phyloP scores from a whole-genome alignment of 2,113 vertebrate species.

The Gadus macrocephalus region DNA sequence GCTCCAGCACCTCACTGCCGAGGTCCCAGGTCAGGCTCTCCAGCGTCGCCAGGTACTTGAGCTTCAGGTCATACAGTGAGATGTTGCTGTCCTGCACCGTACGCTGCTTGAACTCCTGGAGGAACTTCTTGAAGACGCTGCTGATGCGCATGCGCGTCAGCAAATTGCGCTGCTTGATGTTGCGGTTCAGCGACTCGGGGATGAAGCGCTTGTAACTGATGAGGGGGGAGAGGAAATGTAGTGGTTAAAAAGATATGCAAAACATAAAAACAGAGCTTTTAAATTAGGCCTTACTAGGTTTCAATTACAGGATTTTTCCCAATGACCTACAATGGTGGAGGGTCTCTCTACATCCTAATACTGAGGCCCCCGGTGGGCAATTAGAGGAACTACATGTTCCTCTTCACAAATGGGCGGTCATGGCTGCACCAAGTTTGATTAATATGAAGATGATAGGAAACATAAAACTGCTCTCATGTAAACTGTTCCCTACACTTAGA shows the following conservation, averaged over 20 bases:
- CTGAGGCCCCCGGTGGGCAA: too few species aligned
- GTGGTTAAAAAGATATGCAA: too few species aligned
- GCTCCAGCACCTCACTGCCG: slow-evolving; percentile 83
- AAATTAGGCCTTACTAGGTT: neutral
- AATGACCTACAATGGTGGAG: too few species aligned
- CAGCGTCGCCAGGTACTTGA: slow-evolving; percentile 94
- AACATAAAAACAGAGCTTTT: neutral
- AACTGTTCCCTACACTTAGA: too few species aligned
- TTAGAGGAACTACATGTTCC: too few species aligned
- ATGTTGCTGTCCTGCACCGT: slow-evolving; percentile 89
- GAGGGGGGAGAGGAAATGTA: neutral
- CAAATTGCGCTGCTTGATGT: slow-evolving; percentile 90
- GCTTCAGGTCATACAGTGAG: slow-evolving; percentile 87
- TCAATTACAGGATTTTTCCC: too few species aligned
- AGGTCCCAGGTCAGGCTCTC: slow-evolving; percentile 86
- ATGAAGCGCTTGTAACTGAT: slow-evolving; percentile 91
- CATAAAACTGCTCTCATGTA: too few species aligned
- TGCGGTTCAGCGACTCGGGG: slow-evolving; percentile 85
- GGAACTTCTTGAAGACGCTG: slow-evolving; percentile 96
- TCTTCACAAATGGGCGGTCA: too few species aligned
- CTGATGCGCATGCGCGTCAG: slow-evolving; percentile 92
- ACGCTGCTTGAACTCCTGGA: slow-evolving; percentile 91
- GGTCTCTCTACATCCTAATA: too few species aligned
- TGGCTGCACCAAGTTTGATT: too few species aligned
- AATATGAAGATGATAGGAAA: too few species aligned